A percentile compares a stretch with the other conserved stretches of the same genome.
Evolutionary conservation across 2,888 invertebrate species (phyloP).

Genomic region (Fragum sueziense): DNA sequence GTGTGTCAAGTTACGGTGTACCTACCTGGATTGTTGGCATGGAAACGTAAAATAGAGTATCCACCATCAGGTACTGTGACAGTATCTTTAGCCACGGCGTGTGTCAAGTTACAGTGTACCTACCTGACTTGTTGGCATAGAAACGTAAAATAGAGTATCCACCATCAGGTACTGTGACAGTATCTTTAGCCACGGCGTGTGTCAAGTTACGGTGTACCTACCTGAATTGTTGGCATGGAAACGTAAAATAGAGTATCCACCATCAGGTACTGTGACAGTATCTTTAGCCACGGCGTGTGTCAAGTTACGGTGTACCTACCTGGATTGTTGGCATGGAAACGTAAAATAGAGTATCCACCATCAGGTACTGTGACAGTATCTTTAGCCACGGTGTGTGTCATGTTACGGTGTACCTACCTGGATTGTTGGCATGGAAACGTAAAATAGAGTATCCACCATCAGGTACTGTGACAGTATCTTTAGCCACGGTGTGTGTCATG

Average conservation of each 20-base stretch:
- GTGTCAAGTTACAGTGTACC: slow-evolving; percentile 88
- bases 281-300: slow-evolving; percentile 91
- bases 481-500: no score
- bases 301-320: slow-evolving; percentile 87
- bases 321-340: slow-evolving; percentile 93
- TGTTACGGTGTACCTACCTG: slow-evolving; percentile 91
- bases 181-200: slow-evolving; percentile 92
- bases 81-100: slow-evolving; percentile 93
- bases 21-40: slow-evolving; percentile 89
- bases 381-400: slow-evolving; percentile 90
- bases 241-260: slow-evolving; percentile 93
- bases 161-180: slow-evolving; percentile 95
- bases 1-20: slow-evolving; percentile 88
- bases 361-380: slow-evolving; percentile 96
- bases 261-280: slow-evolving; percentile 95
- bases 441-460: slow-evolving; percentile 95
- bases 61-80: slow-evolving; percentile 96
- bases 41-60: slow-evolving; percentile 92
- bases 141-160: slow-evolving; percentile 94
- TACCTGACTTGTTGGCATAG: slow-evolving; percentile 89
- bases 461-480: slow-evolving; percentile 95
- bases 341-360: slow-evolving; percentile 93
- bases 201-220: slow-evolving; percentile 87
- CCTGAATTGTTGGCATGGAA: slow-evolving; percentile 92
- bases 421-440: slow-evolving; percentile 92